Conservation (phyloP, 2,797 vertebrate species). For the Chelon auratus region DNA sequence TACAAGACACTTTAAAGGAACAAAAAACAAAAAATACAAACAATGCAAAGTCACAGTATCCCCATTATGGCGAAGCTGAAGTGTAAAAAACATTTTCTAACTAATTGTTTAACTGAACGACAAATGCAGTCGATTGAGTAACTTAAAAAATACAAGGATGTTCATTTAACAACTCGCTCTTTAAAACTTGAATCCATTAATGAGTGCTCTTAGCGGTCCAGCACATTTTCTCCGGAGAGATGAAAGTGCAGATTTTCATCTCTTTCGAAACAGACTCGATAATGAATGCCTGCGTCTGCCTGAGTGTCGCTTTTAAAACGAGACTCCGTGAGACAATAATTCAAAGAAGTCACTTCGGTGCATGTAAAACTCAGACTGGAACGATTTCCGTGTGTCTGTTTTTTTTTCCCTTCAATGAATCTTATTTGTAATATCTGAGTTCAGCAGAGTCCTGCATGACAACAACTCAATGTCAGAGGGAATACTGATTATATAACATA, state of each 20-base stretch:
- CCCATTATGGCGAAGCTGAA: not conserved
- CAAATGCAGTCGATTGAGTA: not conserved
- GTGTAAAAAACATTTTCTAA: not conserved
- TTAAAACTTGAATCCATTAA: constrained; percentile 29
- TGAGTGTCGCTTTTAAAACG: constrained; percentile 11
- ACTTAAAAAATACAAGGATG: not conserved
- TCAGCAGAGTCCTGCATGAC: constrained; percentile 14
- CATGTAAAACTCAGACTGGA: not conserved
- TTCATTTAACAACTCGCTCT: constrained; percentile 18
- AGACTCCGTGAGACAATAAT: not conserved
- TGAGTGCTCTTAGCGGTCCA: constrained; percentile 18
- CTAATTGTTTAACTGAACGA: not conserved
- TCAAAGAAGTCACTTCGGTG: not conserved
- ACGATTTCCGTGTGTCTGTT: not conserved
- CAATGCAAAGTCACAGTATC: too few relatives aligned
- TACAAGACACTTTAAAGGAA: too few relatives aligned
- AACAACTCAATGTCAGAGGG: not conserved
- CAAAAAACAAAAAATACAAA: too few relatives aligned
- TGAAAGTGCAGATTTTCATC: constrained; percentile 7
- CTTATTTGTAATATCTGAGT: not conserved
- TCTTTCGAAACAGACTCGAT: constrained; percentile 22
- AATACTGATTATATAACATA: constrained; percentile 18
- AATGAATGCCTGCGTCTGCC: constrained; percentile 30
- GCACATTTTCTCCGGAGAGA: not conserved
- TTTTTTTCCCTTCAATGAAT: not conserved